phyloP scores from a whole-genome alignment of 2,888 invertebrate species.

The Tetragnatha montana region DNA sequence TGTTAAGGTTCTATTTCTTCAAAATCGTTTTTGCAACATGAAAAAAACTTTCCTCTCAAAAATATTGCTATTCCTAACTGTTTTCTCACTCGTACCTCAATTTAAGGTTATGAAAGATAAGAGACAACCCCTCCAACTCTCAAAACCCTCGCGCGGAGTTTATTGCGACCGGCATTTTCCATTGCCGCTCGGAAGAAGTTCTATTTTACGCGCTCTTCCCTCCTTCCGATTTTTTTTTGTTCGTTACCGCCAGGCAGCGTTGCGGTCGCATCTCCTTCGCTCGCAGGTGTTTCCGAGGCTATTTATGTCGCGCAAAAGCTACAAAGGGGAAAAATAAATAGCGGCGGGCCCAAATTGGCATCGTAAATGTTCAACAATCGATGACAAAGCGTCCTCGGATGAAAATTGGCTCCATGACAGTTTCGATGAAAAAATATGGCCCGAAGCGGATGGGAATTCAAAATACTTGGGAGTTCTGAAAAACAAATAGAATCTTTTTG shows the following conservation, averaged over 20 bases:
- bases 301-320: background rate
- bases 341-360: slow-evolving; percentile 25
- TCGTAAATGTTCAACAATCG: slow-evolving; percentile 40
- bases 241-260: background rate
- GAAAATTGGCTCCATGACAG: slow-evolving; percentile 17
- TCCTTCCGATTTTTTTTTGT: slow-evolving; percentile 1
- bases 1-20: too few species aligned
- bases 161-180: slow-evolving; percentile 27
- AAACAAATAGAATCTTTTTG: background rate
- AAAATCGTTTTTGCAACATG: too few species aligned
- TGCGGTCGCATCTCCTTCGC: background rate
- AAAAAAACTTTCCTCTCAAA: too few species aligned
- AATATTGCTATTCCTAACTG: too few species aligned
- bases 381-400: background rate
- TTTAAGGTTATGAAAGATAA: background rate
- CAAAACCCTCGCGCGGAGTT: slow-evolving; percentile 4
- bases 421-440: background rate
- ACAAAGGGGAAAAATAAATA: slow-evolving; percentile 6
- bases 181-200: slow-evolving; percentile 6
- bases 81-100: too few species aligned
- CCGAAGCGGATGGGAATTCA: background rate
- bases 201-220: background rate
- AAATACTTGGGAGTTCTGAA: background rate
- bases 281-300: background rate
- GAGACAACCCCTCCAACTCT: background rate